phyloP scores from a whole-genome alignment of 2,888 invertebrate species.

The Liposcelis brunnea region DNA sequence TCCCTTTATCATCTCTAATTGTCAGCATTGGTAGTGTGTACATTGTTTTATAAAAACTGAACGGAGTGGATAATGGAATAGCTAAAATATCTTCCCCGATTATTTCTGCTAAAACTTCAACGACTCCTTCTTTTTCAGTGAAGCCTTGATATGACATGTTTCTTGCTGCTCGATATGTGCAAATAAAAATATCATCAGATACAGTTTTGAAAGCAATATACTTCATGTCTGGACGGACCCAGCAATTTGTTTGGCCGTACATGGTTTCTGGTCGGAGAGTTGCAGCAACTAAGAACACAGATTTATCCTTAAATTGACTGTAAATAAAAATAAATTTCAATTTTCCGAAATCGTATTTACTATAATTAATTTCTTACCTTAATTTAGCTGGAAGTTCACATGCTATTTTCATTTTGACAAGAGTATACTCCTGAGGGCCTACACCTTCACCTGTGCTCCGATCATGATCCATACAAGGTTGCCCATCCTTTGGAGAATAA shows the following conservation, averaged over 20 bases:
- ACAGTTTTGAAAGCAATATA: constrained; percentile 73
- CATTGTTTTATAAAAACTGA: constrained; percentile 64
- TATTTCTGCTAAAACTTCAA: constrained; percentile 50
- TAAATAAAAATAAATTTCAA: constrained; percentile 10
- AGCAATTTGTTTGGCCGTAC: constrained; percentile 99
- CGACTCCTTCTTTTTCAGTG: constrained; percentile 59
- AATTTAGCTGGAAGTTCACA: constrained; percentile 55
- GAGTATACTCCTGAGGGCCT: constrained; percentile 93
- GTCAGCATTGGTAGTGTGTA: constrained; percentile 95
- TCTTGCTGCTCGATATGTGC: constrained; percentile 72
- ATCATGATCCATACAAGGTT: constrained; percentile 99
- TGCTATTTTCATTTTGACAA: constrained; percentile 79
- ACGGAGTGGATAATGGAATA: constrained; percentile 62
- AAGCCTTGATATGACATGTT: constrained; percentile 96
- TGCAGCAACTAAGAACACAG: constrained; percentile 81
- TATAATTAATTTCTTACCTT: constrained; percentile 30
- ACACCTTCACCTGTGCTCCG: constrained; percentile 91
- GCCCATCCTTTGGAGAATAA: constrained; percentile 88
- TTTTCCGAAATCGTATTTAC: constrained; percentile 7
- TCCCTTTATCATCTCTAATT: constrained; percentile 95
- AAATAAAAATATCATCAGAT: constrained; percentile 63
- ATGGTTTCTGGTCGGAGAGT: constrained; percentile 98
- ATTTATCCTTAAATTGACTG: constrained; percentile 34
- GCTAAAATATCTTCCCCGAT: constrained; percentile 68
- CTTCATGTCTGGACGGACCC: constrained; percentile 87